phyloP scores from a whole-genome alignment of 2,797 vertebrate species.

The Carduelis carduelis region DNA sequence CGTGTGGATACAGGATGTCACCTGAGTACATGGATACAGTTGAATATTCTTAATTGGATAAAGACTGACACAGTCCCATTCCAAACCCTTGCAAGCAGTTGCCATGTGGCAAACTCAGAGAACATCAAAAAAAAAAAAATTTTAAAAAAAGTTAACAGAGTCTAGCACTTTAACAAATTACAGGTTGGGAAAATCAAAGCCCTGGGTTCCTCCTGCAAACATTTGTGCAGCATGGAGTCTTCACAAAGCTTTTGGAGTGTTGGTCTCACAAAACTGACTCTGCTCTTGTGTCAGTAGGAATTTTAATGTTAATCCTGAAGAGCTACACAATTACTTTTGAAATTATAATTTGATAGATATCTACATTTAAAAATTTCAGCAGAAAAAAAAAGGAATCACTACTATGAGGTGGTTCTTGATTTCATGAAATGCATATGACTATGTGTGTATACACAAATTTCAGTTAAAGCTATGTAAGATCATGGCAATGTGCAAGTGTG shows the following conservation, averaged over 20 bases:
- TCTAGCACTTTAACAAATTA: not conserved
- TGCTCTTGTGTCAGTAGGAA: not conserved
- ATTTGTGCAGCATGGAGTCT: not conserved
- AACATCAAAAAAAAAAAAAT: not conserved
- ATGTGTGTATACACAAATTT: not conserved
- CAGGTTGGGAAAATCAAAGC: not conserved
- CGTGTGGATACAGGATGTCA: not conserved
- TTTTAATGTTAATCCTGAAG: not conserved
- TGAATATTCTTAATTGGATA: not conserved
- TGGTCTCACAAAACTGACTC: not conserved
- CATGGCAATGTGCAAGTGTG: not conserved
- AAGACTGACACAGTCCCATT: not conserved
- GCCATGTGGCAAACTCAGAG: not conserved
- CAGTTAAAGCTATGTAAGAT: not conserved
- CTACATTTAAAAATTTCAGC: not conserved
- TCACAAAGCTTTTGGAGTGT: not conserved
- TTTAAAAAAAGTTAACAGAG: not conserved
- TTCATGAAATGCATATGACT: not conserved
- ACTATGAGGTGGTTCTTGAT: not conserved
- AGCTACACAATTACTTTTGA: not conserved
- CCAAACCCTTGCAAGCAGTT: not conserved
- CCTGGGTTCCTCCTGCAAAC: not conserved
- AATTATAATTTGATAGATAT: not conserved
- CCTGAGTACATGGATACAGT: not conserved
- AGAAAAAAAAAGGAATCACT: rapidly evolving